Percentiles rank a stretch among this genome's conserved stretches.
These are phyloP conservation scores for Scomber japonicus DNA, from an alignment of 2,113 vertebrate species.

Conservation along the genomic window DNA sequence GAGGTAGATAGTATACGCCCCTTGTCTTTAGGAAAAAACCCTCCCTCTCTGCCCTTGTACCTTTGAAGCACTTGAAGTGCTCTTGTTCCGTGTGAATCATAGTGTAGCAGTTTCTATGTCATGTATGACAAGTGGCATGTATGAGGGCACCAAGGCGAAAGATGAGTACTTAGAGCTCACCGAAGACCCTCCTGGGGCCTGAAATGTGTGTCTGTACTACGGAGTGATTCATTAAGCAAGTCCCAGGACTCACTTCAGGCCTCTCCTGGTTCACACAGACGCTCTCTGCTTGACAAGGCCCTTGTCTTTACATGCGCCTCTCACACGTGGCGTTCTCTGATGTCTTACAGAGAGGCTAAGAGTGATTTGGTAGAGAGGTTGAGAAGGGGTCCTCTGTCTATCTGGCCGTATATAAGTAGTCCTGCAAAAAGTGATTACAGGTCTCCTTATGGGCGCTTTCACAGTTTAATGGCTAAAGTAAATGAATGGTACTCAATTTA, in stretches of 20 bases:
- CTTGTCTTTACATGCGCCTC: conserved; percentile 45
- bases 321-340: conserved; percentile 45
- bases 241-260: conserved; percentile 56
- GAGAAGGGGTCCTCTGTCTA: conserved; percentile 41
- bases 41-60: conserved; percentile 31
- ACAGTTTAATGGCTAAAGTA: conserved; percentile 47
- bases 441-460: conserved; percentile 38
- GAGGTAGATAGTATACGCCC: conserved; percentile 55
- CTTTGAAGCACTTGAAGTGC: conserved; percentile 68
- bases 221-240: conserved; percentile 71
- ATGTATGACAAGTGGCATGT: conserved; percentile 58
- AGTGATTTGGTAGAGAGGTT: conserved; percentile 33
- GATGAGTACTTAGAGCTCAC: conserved; percentile 58
- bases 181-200: conserved; percentile 39
- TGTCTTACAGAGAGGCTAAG: conserved; percentile 31
- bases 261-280: conserved; percentile 45
- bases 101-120: conserved; percentile 42
- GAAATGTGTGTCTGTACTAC: conserved; percentile 71
- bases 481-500: conserved; percentile 39
- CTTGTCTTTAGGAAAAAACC: conserved; percentile 41
- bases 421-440: conserved; percentile 42
- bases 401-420: conserved; percentile 30
- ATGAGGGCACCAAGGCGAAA: conserved; percentile 57
- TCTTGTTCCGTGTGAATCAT: conserved; percentile 53
- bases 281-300: conserved; percentile 17